phyloP scores from a whole-genome alignment of 1,140 invertebrate genomes.

The Glomeris maerens region DNA sequence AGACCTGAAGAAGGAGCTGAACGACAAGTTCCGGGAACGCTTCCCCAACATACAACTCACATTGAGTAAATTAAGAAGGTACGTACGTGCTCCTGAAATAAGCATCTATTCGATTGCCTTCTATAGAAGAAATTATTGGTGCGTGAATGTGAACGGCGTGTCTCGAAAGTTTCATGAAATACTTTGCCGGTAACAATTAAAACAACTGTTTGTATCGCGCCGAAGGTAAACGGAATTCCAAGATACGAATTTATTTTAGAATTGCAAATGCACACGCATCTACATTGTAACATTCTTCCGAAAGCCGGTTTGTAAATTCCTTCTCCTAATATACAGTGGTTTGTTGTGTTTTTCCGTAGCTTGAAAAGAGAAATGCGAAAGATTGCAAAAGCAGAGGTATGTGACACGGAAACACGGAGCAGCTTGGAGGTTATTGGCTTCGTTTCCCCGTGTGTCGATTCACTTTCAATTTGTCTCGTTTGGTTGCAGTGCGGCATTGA shows the following conservation, averaged over 20 bases:
- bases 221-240: no score
- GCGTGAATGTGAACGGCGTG: no score
- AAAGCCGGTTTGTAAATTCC: background rate
- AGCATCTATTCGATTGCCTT: no score
- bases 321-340: constrained; percentile 5
- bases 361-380: constrained; percentile 90
- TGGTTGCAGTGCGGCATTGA: constrained; percentile 52
- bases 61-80: constrained; percentile 92
- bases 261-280: no score
- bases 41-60: constrained; percentile 90
- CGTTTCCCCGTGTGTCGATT: background rate
- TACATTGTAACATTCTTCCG: background rate
- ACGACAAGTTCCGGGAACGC: constrained; percentile 91
- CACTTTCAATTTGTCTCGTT: background rate
- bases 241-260: no score
- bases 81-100: constrained; percentile 22
- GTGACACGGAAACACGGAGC: background rate
- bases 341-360: constrained; percentile 37
- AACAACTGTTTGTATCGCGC: no score
- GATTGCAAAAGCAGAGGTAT: constrained; percentile 67
- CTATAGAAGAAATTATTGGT: no score
- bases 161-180: no score
- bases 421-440: background rate
- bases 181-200: no score
- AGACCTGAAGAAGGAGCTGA: constrained; percentile 93